Evolutionary conservation across 2,888 invertebrate genomes (phyloP), one percentile per base, ranked within the genome.

Genomic region (Vanessa cardui): DNA sequence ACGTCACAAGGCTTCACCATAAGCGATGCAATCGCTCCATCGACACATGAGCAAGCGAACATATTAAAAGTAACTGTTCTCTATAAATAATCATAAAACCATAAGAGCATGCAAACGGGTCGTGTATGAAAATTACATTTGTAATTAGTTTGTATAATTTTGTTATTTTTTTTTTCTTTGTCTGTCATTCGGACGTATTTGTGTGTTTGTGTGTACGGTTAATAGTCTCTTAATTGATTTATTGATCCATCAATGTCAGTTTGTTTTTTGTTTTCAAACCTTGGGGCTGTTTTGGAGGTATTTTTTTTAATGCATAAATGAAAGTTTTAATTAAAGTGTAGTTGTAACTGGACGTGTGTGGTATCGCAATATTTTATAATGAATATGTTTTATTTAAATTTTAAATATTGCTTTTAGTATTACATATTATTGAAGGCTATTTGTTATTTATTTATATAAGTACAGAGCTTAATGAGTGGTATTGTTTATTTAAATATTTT

Each of bases 1-100:
- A 58, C 59, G 58, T 64, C 47, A 64, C 33, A 54, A 39, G 20
- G 58, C 58, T 64, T 44, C 21, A 45, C 64, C 44, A 59, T 62
- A 66, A 54, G 6, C 7, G 54, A 31, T 54, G 31, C 33, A n/a
- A 54, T 54, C 54, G 54, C 15, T 12, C 60, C 12, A 50, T 45
- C 45, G 26, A 33, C 33, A n/a, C 31, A 58, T 52, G 26, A 20
- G 54, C 44, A 31, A 61, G 26, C 58, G 45, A 26, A 12, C n/a
- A 20, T 50, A 52, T 58, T 64, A 26, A 58, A 52, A 59, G 45
- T 63, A 54, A 59, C 33, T 54, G 39, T 50, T 44, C 21, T 31
- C 60, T 26, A 68, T 68, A 69, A 72, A 72, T 61, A 68, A 47
- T 39, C 46, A 63, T 66, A 61, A 64, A 59, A 58, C 66, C 69